Evolutionary conservation across 2,888 invertebrate genomes (phyloP), one percentile per base, ranked within the genome.

Genomic region (Unio delphinus): DNA sequence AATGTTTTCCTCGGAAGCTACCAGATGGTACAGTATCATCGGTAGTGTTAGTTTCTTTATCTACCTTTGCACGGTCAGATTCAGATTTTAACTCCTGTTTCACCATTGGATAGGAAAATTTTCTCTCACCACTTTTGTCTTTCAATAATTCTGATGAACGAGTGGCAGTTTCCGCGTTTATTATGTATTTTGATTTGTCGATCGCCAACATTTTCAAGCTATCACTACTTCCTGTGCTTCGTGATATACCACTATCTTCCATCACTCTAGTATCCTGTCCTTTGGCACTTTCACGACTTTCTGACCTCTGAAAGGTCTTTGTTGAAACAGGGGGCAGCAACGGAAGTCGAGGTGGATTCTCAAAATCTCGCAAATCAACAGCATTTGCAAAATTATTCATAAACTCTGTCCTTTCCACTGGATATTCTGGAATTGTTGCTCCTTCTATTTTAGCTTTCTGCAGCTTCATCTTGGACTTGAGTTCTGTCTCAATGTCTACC

Each of bases 401-500:
- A 60, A 75, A 75, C 26, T 78, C 75, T 65, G 73, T 76, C 55
- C 79, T 71, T 34, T 82, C 82, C 60, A 71, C 74, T 11, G 75
- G 78, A 69, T 80, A 76, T 65, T 86, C 86, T 0, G 74, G 75
- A 30, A 85, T 69, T 20, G 83, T 77, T 34, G 81, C 76, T 72
- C 80, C 84, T 69, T 87, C 87, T 17, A 86, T 77, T 68, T 87
- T 87, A 7, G 84, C 85, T 65, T 85, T 87, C 70, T 86, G 87
- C 54, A 82, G 74, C 65, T 85, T 86, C 79, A 87, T 87, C 76
- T 84, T 83, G 28, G 82, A 82, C 71, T 85, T 85, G 26, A 87
- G 77, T 71, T 87, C 87, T 28, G 79, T 73, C 61, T 87, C 86
- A 62, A 83, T 75, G 45, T 80, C 79, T n/a, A 69, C 64, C 28